Conservation (phyloP, 2,797 vertebrate species). For the Tarsius wallacei region DNA sequence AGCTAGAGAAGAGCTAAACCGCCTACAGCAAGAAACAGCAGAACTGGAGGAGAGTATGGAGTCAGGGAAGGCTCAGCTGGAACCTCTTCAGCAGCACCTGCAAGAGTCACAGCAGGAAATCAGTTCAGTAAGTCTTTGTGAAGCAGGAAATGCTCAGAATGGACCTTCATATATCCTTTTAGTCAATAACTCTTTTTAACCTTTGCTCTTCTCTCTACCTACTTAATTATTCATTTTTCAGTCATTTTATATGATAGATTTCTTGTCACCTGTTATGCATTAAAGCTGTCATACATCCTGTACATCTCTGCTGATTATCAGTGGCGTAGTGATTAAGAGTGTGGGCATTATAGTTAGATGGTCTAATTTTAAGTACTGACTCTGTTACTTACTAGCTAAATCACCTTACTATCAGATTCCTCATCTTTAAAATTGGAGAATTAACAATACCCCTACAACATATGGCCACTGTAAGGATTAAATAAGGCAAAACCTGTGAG, state of each 20-base stretch:
- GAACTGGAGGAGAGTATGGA: constrained; percentile 95
- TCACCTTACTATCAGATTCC: constrained; percentile 58
- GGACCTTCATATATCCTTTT: background rate
- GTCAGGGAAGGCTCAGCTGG: constrained; percentile 95
- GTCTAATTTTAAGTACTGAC: background rate
- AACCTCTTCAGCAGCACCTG: constrained; percentile 96
- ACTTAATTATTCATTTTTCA: constrained; percentile 45
- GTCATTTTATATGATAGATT: background rate
- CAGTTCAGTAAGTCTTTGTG: constrained; percentile 93
- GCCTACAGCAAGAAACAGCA: constrained; percentile 96
- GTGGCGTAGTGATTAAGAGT: background rate
- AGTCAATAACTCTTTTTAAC: constrained; percentile 15
- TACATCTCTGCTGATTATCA: background rate
- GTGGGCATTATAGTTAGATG: constrained; percentile 9
- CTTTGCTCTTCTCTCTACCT: background rate
- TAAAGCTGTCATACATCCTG: background rate
- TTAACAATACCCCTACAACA: background rate
- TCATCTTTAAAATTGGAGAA: constrained; percentile 55
- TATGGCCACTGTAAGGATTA: constrained; percentile 12
- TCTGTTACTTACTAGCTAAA: constrained; percentile 23
- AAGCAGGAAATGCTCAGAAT: background rate
- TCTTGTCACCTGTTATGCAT: constrained; percentile 10
- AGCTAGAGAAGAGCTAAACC: constrained; percentile 95
- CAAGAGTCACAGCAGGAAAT: constrained; percentile 96
- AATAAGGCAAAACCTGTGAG: constrained; percentile 56